A percentile compares a stretch with the other conserved stretches of the same genome.
Evolutionary conservation across 2,888 invertebrate genomes (phyloP).

Genomic region (Aporophyla lueneburgensis): DNA sequence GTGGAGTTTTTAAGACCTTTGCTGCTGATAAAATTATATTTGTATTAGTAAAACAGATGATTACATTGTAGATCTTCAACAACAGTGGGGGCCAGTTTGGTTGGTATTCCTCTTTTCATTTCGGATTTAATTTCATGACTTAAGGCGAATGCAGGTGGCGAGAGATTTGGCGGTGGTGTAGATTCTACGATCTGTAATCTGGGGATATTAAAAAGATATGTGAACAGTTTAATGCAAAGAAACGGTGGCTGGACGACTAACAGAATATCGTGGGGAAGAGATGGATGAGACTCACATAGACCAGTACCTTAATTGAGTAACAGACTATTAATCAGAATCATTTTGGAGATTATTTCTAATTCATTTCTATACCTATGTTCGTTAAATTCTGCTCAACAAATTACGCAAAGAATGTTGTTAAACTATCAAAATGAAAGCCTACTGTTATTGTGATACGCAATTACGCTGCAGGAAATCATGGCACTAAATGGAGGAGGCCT

Average conservation of each 20-base stretch:
- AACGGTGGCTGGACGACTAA: neutral
- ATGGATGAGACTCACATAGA: neutral
- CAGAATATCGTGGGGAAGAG: neutral
- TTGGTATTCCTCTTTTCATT: constrained; percentile 74
- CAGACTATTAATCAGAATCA: too few relatives aligned
- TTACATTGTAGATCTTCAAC: constrained; percentile 72
- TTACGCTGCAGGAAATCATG: neutral
- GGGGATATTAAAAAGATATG: constrained; percentile 4
- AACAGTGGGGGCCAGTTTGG: constrained; percentile 72
- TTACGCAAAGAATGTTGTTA: too few relatives aligned
- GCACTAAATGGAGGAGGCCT: neutral
- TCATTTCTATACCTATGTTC: too few relatives aligned
- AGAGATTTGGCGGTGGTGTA: neutral
- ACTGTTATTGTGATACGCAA: too few relatives aligned
- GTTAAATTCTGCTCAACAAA: too few relatives aligned
- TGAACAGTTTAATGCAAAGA: neutral
- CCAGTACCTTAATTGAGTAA: too few relatives aligned
- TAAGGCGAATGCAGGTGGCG: constrained; percentile 62
- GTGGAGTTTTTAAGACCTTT: neutral
- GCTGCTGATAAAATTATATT: neutral
- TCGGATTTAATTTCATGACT: constrained; percentile 73
- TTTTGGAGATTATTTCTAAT: too few relatives aligned
- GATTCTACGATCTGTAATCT: neutral
- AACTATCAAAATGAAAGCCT: too few relatives aligned
- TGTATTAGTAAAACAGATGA: constrained; percentile 4